Percentiles rank a stretch among this genome's conserved stretches.
phyloP scores from a whole-genome alignment of 2,797 vertebrate genomes.

The Centropyge bicolor region DNA sequence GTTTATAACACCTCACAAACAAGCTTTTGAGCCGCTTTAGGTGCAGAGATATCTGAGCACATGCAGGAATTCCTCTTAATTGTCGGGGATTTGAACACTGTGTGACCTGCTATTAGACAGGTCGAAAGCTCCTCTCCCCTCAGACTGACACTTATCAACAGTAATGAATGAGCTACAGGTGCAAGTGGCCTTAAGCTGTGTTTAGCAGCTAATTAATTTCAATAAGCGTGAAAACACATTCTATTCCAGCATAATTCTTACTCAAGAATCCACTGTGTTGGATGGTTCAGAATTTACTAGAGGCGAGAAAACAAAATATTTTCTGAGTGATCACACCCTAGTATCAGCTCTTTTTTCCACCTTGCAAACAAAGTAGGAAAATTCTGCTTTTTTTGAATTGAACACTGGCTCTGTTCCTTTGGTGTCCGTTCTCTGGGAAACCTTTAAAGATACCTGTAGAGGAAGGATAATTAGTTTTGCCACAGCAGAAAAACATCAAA shows the following conservation, averaged over 20 bases:
- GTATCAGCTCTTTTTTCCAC: too few relatives aligned
- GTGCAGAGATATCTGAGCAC: background rate
- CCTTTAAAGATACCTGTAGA: background rate
- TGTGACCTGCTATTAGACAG: background rate
- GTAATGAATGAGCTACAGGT: background rate
- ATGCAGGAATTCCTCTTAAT: background rate
- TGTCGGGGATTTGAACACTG: background rate
- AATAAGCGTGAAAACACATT: too few relatives aligned
- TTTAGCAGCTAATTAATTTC: background rate
- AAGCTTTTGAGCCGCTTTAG: background rate
- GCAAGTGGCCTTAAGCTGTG: background rate
- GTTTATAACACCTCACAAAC: background rate
- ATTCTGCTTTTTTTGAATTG: background rate
- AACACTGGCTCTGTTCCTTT: background rate
- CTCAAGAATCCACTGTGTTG: too few relatives aligned
- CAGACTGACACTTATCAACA: background rate
- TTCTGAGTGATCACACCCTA: too few relatives aligned
- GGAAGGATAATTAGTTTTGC: slow-evolving; percentile 8
- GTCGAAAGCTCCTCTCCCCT: background rate
- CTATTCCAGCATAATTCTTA: too few relatives aligned
- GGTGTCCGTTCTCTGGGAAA: background rate
- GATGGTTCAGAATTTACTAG: too few relatives aligned
- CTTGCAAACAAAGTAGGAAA: background rate
- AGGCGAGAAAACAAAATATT: too few relatives aligned
- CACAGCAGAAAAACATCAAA: background rate